Conservation (phyloP, 1,140 invertebrate genomes). For the Elysia chlorotica region DNA sequence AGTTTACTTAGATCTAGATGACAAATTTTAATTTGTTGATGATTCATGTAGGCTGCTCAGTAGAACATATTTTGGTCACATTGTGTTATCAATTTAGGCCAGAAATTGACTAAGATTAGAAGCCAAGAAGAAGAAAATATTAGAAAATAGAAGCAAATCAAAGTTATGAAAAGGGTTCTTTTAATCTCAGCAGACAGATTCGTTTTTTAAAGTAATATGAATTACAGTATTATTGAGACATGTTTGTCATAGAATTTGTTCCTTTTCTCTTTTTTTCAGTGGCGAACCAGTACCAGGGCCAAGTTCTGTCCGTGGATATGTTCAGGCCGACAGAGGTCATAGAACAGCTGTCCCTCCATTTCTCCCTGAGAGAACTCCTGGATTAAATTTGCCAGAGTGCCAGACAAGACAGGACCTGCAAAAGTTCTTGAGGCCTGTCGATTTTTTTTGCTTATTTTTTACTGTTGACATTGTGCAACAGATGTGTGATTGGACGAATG, state of each 20-base stretch:
- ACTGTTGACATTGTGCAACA: background rate
- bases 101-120: no score
- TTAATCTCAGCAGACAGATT: no score
- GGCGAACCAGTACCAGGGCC: background rate
- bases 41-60: no score
- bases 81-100: no score
- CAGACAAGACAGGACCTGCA: background rate
- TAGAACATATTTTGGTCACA: no score
- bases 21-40: no score
- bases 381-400: background rate
- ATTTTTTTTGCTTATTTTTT: background rate
- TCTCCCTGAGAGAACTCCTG: background rate
- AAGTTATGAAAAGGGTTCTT: no score
- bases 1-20: no score
- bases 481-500: slow-evolving; percentile 1
- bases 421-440: background rate
- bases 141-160: no score
- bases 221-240: background rate
- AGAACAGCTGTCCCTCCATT: background rate
- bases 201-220: background rate
- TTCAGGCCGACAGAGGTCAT: background rate
- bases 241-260: background rate
- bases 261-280: background rate
- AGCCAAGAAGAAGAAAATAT: no score
- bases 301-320: background rate